A percentile compares a stretch with the other conserved stretches of the same genome.
These are phyloP conservation scores for Sinopyrophorus schimmeli DNA, from an alignment of 2,888 invertebrate genomes.

Conservation along the genomic window DNA sequence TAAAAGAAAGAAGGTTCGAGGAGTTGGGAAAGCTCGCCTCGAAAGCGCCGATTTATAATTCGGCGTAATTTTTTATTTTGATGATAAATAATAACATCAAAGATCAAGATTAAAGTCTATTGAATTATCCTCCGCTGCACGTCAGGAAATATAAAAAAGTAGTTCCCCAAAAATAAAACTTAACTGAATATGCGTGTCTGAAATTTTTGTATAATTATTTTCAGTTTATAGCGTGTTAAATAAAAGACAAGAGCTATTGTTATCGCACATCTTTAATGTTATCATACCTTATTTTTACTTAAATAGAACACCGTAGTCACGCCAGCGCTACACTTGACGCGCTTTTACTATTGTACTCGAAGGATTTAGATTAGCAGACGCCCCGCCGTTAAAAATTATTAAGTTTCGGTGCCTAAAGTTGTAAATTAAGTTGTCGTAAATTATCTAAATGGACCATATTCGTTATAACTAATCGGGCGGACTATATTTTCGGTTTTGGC, in stretches of 20 bases:
- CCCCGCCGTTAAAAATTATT: slow-evolving; percentile 22
- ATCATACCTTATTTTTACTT: slow-evolving; percentile 34
- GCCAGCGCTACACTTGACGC: slow-evolving; percentile 21
- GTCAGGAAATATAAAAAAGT: slow-evolving; percentile 16
- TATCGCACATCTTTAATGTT: slow-evolving; percentile 33
- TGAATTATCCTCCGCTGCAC: too few species aligned
- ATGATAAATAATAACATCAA: too few species aligned
- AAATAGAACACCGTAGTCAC: slow-evolving; percentile 30
- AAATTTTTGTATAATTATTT: slow-evolving; percentile 28
- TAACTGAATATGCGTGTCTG: slow-evolving; percentile 23
- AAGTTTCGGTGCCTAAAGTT: slow-evolving; percentile 11
- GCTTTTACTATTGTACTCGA: slow-evolving; percentile 24
- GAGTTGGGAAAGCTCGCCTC: too few species aligned
- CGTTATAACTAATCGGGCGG: too few species aligned
- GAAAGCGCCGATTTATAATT: too few species aligned
- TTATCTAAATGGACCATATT: too few species aligned
- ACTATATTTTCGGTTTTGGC: too few species aligned
- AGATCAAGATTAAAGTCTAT: too few species aligned
- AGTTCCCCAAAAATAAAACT: slow-evolving; percentile 18
- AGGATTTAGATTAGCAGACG: slow-evolving; percentile 23
- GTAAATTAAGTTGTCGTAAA: slow-evolving; percentile 16
- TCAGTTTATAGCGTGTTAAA: slow-evolving; percentile 31
- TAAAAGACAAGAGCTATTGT: slow-evolving; percentile 31
- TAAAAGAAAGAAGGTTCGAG: too few species aligned
- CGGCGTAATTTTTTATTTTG: too few species aligned